Evolutionary conservation across 2,888 invertebrate genomes (phyloP), one percentile per base, ranked within the genome.

Genomic region (Clistopyga incitator): DNA sequence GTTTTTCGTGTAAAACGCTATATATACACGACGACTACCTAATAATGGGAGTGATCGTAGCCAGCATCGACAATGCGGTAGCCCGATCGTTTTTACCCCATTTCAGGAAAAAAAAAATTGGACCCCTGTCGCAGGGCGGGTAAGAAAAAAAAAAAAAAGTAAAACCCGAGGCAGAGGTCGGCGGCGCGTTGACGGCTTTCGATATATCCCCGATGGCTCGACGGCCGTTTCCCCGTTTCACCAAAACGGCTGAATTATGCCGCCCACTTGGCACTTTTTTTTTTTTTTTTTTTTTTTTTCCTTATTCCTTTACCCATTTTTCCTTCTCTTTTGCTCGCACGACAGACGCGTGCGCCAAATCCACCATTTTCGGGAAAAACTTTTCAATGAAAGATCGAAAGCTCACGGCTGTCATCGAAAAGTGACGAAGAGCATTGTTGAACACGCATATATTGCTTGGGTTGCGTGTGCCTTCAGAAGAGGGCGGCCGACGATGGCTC

Each of bases 161-260:
- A 52, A 74, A 79, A 82, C 13, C 45, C 65, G 45, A 38, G 50
- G 76, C 59, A 64, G 67, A 59, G 59, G 61, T 74, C 64, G 74
- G 71, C 61, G 42, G 59, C 34, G n/a, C 38, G 42, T 74, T 71
- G 82, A 79, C 79, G 50, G 64, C 75, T 81, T 78, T 84, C 65
- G 68, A 59, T 65, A 34, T 74, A 34, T 74, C 42, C 78, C 52
- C 77, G 79, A 75, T 77, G 54, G 42, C 56, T 56, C 84, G 18
- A 61, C 72, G 72, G 74, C 75, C 88, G 87, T 90, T 90, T 90
- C 85, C 88, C 87, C 88, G 87, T 89, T 90, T 91, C 88, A 88
- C 80, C 56, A 89, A 89, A 92, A 91, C 89, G 88, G 87, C 86
- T 87, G 87, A 87, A 92, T 92, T 92, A 92, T 92, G 83, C 92